These are phyloP conservation scores for Microcebus ravelobensis DNA, from an alignment of 2,113 vertebrate genomes.

Conservation along the genomic window DNA sequence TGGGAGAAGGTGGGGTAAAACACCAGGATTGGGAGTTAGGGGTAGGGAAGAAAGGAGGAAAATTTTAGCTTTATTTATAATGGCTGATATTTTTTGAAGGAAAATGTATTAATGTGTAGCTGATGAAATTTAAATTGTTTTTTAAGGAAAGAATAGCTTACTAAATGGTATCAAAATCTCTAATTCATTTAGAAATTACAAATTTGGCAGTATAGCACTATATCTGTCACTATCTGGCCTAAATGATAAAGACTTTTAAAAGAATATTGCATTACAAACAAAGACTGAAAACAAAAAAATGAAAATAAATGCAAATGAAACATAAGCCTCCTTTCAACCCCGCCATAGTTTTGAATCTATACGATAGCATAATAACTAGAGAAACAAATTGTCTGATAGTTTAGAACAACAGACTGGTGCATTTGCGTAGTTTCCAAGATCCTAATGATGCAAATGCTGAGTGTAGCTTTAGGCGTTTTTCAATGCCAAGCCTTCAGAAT, in stretches of 20 bases:
- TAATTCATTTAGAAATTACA: background rate
- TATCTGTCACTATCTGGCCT: background rate
- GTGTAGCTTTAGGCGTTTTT: background rate
- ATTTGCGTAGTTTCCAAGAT: conserved; percentile 7
- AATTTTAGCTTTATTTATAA: background rate
- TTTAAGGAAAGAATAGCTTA: background rate
- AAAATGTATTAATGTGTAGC: background rate
- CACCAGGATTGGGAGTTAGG: background rate
- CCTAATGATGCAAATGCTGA: background rate
- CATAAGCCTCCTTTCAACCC: background rate
- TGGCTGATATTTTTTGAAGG: background rate
- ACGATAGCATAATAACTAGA: background rate
- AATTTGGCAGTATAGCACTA: background rate
- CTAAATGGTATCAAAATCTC: background rate
- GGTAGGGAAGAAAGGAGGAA: background rate
- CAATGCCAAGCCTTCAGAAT: background rate
- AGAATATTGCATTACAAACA: background rate
- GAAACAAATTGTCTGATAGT: background rate
- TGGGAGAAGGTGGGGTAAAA: background rate
- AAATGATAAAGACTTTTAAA: background rate
- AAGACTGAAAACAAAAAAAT: background rate
- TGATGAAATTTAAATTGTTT: background rate
- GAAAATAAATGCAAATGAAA: background rate
- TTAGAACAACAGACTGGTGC: background rate
- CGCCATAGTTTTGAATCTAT: background rate